Conservation (phyloP, 2,113 vertebrate species). For the Sminthopsis crassicaudata region DNA sequence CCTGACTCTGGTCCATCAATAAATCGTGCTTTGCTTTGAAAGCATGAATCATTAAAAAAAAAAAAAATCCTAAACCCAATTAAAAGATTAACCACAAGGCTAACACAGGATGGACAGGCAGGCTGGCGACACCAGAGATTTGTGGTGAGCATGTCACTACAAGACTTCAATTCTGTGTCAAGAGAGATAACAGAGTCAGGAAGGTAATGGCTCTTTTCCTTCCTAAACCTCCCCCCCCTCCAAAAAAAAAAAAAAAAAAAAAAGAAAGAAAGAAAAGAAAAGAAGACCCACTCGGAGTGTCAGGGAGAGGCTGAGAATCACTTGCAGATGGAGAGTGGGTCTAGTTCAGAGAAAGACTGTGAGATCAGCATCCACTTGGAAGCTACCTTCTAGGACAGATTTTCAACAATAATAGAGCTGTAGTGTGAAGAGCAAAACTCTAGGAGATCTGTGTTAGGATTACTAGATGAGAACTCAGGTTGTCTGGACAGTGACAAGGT, state of each 20-base stretch:
- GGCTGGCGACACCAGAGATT: neutral
- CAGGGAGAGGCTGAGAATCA: neutral
- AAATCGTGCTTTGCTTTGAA: neutral
- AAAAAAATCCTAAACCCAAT: neutral
- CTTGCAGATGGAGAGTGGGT: neutral
- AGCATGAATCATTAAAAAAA: too few relatives aligned
- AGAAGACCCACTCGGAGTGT: neutral
- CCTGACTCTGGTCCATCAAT: neutral
- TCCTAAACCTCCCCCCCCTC: too few relatives aligned
- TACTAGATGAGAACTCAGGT: too few relatives aligned
- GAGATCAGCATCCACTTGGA: neutral
- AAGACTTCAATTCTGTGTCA: neutral
- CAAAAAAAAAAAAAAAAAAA: neutral
- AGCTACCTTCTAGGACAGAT: neutral
- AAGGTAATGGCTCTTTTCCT: neutral
- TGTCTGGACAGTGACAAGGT: too few relatives aligned
- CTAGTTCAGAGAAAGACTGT: neutral
- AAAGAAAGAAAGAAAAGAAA: neutral
- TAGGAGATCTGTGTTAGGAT: too few relatives aligned
- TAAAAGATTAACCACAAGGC: neutral
- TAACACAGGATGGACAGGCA: neutral
- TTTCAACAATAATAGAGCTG: neutral
- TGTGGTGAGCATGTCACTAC: neutral
- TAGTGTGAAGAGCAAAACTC: neutral
- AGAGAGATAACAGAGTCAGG: neutral